Base-by-base conservation (phyloP, 2,888 invertebrate genomes). In the Chamaedrilus cognettii region DNA sequence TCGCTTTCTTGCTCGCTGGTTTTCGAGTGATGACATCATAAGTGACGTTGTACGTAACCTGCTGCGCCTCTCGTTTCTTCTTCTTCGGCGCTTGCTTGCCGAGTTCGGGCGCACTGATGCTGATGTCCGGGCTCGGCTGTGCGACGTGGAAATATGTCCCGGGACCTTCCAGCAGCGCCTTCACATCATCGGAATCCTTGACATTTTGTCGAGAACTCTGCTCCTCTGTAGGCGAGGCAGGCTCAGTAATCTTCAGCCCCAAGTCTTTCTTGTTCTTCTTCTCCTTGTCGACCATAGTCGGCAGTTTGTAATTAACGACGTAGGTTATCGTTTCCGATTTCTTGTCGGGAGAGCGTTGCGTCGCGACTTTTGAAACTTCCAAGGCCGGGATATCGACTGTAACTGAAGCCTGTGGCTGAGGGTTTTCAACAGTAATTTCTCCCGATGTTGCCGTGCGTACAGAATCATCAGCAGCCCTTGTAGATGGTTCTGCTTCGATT, bases 241-340 rank as follows among this genome's bases (percentile, higher is more conserved):
- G 28, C 19, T 7, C 42, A 42, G 7, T 19, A 42, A 42, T 42
- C 19, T 19, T 42, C 42, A 42, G 19, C 42, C 19, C 19, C 42
- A 42, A 42, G 11, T 42, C 42, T 19, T 42, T 42, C 5, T 52
- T 23, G 15, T 52, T 7, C 7, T 52, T 26, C 15, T 52, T 23
- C 28, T 52, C 15, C 7, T 15, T 26, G 55, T 7, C 26, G 7
- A 52, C 55, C 7, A 52, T 52, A 11, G 11, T 52, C 3, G 62
- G 62, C 33, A 50, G 62, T 3, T 49, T 30, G n/a, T 51, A 62
- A 31, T 51, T 62, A 32, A 62, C 62, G 31, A 62, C 62, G 50
- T 62, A 62, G 0, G 51, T 62, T 28, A 62, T 23, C 2, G 62
- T 51, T 15, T 62, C 31, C 49, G 28, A 23, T 5, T 19, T 11